phyloP scores from a whole-genome alignment of 2,888 invertebrate genomes.

The Ryuthela nishihirai region DNA sequence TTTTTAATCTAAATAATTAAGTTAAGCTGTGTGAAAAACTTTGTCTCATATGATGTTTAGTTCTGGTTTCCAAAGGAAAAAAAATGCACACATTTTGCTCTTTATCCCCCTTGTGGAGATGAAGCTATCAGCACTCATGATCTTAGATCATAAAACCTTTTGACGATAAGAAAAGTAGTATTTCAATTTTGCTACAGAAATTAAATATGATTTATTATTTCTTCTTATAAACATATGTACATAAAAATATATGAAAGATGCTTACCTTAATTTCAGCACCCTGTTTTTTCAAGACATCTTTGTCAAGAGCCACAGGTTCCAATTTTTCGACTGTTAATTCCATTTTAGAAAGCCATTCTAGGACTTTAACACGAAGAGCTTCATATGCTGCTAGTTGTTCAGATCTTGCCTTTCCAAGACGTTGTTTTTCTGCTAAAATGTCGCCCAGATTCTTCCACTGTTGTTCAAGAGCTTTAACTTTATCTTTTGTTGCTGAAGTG shows the following conservation, averaged over 20 bases:
- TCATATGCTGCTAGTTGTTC: slow-evolving; percentile 86
- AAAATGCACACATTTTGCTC: too few relatives aligned
- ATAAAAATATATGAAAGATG: not conserved
- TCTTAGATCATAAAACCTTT: too few relatives aligned
- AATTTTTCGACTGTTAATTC: slow-evolving; percentile 72
- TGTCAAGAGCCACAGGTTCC: slow-evolving; percentile 80
- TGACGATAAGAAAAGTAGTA: too few relatives aligned
- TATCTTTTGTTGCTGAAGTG: slow-evolving; percentile 73
- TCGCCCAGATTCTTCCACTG: slow-evolving; percentile 84
- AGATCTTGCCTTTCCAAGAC: slow-evolving; percentile 73
- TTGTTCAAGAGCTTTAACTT: slow-evolving; percentile 71
- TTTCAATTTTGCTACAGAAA: too few relatives aligned
- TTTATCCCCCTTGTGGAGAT: too few relatives aligned
- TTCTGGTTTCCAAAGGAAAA: too few relatives aligned
- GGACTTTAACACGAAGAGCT: slow-evolving; percentile 70
- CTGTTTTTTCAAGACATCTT: slow-evolving; percentile 77
- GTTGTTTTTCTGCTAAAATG: slow-evolving; percentile 76
- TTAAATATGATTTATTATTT: too few relatives aligned
- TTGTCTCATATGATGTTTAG: too few relatives aligned
- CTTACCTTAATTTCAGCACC: slow-evolving; percentile 55
- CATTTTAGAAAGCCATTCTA: slow-evolving; percentile 78
- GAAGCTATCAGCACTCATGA: too few relatives aligned
- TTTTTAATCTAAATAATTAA: too few relatives aligned
- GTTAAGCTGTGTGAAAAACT: too few relatives aligned
- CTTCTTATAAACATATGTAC: too few relatives aligned